phyloP scores from a whole-genome alignment of 2,797 vertebrate species.

The Echiichthys vipera region DNA sequence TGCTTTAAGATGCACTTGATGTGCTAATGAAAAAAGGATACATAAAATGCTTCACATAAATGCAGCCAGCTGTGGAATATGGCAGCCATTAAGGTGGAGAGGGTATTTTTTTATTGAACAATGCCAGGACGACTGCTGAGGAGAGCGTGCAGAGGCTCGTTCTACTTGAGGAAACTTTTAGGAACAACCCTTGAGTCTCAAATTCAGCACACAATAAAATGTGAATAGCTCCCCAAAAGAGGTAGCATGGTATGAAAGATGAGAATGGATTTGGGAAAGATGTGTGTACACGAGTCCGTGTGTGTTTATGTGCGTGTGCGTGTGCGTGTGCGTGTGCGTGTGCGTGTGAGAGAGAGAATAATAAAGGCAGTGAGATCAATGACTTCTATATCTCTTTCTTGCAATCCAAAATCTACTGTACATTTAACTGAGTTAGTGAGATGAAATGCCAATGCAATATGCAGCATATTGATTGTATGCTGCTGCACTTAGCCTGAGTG shows the following conservation, averaged over 20 bases:
- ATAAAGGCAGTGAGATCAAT: constrained; percentile 39
- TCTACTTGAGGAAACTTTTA: constrained; percentile 53
- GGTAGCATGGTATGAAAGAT: constrained; percentile 26
- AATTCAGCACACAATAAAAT: constrained; percentile 55
- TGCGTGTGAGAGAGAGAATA: background rate
- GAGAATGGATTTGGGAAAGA: constrained; percentile 18
- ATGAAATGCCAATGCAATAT: constrained; percentile 46
- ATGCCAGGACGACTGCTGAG: constrained; percentile 38
- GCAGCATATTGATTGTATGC: constrained; percentile 52
- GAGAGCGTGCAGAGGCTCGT: constrained; percentile 2
- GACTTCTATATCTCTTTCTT: constrained; percentile 25
- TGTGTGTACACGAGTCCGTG: background rate
- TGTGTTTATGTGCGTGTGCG: background rate
- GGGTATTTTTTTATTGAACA: constrained; percentile 68
- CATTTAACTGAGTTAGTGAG: constrained; percentile 61
- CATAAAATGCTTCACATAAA: constrained; percentile 67
- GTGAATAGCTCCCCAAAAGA: constrained; percentile 37
- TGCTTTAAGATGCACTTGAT: constrained; percentile 57
- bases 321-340: background rate
- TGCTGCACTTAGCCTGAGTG: constrained; percentile 26
- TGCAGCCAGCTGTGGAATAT: constrained; percentile 69
- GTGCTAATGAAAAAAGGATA: constrained; percentile 66
- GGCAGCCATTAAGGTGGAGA: constrained; percentile 57
- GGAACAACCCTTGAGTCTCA: constrained; percentile 43
- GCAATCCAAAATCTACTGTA: constrained; percentile 39